phyloP scores from a whole-genome alignment of 2,888 invertebrate genomes.

The Agrochola litura region DNA sequence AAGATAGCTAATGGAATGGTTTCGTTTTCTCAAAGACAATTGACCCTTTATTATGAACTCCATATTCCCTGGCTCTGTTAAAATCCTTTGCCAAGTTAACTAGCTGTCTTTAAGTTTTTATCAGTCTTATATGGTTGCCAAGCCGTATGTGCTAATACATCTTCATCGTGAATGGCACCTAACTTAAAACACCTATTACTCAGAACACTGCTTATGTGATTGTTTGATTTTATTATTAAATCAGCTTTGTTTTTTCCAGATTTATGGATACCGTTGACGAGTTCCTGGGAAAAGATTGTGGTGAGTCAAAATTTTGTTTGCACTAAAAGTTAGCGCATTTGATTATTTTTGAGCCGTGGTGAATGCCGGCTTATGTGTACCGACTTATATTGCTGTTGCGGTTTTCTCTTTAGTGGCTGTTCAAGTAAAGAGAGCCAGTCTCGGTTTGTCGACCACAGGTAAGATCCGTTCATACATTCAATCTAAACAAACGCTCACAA shows the following conservation, averaged over 20 bases:
- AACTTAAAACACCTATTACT: conserved; percentile 43
- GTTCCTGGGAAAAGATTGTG: conserved; percentile 81
- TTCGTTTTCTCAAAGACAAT: conserved; percentile 15
- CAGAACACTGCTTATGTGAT: conserved; percentile 29
- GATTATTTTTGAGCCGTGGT: conserved; percentile 76
- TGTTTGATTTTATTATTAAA: conserved; percentile 67
- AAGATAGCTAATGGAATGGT: conserved; percentile 10
- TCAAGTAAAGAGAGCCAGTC: conserved; percentile 73
- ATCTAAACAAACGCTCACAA: conserved; percentile 76
- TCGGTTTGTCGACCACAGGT: conserved; percentile 73
- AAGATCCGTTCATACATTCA: conserved; percentile 72
- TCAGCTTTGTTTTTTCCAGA: conserved; percentile 82
- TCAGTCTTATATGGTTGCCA: background rate
- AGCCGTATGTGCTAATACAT: conserved; percentile 10
- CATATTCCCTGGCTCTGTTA: background rate
- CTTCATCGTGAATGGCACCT: conserved; percentile 9
- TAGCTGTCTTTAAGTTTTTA: background rate
- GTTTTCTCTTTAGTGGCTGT: conserved; percentile 78
- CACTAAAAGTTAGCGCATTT: conserved; percentile 74
- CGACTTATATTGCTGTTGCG: conserved; percentile 75
- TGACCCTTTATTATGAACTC: background rate
- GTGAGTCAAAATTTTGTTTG: conserved; percentile 84
- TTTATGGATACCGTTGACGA: conserved; percentile 84
- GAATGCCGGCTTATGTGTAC: conserved; percentile 73
- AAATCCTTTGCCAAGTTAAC: background rate